Evolutionary conservation across 2,797 vertebrate species (phyloP).

Genomic region (Amphiprion clarkii): DNA sequence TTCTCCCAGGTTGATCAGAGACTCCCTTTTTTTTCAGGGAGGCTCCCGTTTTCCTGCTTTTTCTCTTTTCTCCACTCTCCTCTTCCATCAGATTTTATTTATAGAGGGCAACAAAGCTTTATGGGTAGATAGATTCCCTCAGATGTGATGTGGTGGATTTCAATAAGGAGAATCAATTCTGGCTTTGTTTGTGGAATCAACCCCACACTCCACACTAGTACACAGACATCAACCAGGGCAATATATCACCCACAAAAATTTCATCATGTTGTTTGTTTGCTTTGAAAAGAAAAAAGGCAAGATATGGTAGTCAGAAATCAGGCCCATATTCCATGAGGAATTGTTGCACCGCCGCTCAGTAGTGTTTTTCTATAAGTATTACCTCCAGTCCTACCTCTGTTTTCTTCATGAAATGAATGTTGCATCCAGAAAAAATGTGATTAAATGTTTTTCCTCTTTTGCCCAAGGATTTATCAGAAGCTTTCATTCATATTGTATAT

Average conservation of each 20-base stretch:
- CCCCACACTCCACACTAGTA: constrained; percentile 48
- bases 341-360: not conserved
- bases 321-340: constrained; percentile 37
- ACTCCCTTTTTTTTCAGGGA: constrained; percentile 20
- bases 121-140: constrained; percentile 53
- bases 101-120: constrained; percentile 43
- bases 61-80: not conserved
- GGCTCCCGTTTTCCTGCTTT: constrained; percentile 3
- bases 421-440: constrained; percentile 44
- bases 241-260: constrained; percentile 70
- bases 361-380: constrained; percentile 42
- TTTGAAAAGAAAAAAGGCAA: constrained; percentile 35
- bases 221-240: constrained; percentile 47
- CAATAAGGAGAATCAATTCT: constrained; percentile 71
- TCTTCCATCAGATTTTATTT: constrained; percentile 46
- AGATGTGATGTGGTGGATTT: constrained; percentile 67
- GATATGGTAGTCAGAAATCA: constrained; percentile 44
- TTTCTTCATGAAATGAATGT: constrained; percentile 36
- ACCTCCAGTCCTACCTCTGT: constrained; percentile 11
- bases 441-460: constrained; percentile 32
- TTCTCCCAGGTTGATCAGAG: constrained; percentile 27
- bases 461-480: constrained; percentile 44
- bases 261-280: constrained; percentile 74
- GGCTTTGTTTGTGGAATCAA: constrained; percentile 68
- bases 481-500: constrained; percentile 53